Evolutionary conservation across 1,140 invertebrate species (phyloP), one percentile per base, ranked within the genome.

Genomic region (Metaphire vulgaris): DNA sequence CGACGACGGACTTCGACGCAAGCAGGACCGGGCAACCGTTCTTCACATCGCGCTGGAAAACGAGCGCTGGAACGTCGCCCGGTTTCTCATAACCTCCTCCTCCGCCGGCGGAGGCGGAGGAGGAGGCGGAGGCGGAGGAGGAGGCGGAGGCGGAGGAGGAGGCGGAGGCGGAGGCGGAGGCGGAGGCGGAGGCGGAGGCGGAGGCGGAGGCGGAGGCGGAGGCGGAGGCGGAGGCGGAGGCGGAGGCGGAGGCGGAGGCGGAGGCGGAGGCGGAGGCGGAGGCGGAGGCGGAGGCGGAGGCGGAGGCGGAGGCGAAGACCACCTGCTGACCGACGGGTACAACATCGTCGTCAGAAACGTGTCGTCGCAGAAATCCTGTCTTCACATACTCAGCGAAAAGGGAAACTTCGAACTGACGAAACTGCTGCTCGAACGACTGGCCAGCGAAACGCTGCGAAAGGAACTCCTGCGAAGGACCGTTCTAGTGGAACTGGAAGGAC

Each of bases 401-500:
- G 76, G 72, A 32, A 76, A 76, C 29, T 34, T 56, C 32, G 69
- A 41, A 21, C 56, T 76, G 34, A 32, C 41, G 29, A 73, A 74
- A 34, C 30, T 41, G 29, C 41, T 76, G 1, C 21, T 76, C 31
- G 21, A 73, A 72, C 31, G 69, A 64, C 21, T 76, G 34, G 31
- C 16, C 14, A 65, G 29, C 30, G 69, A 34, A 2, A 12, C 26
- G 12, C 21, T 31, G n/a, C 32, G 41, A 28, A 1, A 73, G 21
- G 66, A 73, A 29, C 71, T 72, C n/a, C 34, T 76, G 1, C 21
- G 34, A 16, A 73, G 68, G 33, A 74, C 69, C 2, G 74, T 77
- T 29, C 41, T 78, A 32, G 73, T 71, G 64, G 75, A 77, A 69
- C 34, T 77, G 28, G 77, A 77, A 26, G 78, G 78, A 1, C 78